Percentiles rank a stretch among this genome's conserved stretches.
Conservation (phyloP, 2,113 vertebrate species). For the Nyctereutes procyonoides region DNA sequence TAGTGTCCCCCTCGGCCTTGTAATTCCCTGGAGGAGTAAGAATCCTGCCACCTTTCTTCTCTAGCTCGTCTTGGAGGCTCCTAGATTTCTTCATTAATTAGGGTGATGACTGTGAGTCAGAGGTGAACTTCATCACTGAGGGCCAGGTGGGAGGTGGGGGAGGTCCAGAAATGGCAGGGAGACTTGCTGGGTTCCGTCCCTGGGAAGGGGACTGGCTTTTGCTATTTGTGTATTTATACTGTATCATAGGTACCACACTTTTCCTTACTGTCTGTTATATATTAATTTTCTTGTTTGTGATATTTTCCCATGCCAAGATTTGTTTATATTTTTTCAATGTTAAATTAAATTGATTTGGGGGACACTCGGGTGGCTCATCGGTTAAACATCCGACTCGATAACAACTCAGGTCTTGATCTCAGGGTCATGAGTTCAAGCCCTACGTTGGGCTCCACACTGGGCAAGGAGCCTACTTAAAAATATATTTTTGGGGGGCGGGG, state of each 20-base stretch:
- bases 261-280: conserved; percentile 84
- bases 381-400: background rate
- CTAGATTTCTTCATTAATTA: background rate
- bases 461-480: background rate
- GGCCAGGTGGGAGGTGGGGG: background rate
- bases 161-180: background rate
- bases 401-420: background rate
- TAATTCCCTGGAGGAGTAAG: background rate
- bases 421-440: background rate
- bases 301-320: conserved; percentile 80
- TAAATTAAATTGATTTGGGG: conserved; percentile 86
- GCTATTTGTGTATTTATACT: conserved; percentile 78
- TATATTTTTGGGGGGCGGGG: background rate
- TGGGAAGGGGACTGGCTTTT: background rate
- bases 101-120: background rate
- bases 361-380: background rate
- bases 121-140: background rate
- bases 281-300: conserved; percentile 80
- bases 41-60: background rate
- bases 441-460: background rate
- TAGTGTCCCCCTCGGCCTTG: background rate
- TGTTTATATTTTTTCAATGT: conserved; percentile 87
- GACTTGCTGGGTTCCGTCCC: background rate
- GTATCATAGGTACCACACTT: conserved; percentile 83
- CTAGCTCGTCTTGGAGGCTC: background rate